Evolutionary conservation across 2,113 vertebrate genomes (phyloP).

Genomic region (Ameiurus melas): DNA sequence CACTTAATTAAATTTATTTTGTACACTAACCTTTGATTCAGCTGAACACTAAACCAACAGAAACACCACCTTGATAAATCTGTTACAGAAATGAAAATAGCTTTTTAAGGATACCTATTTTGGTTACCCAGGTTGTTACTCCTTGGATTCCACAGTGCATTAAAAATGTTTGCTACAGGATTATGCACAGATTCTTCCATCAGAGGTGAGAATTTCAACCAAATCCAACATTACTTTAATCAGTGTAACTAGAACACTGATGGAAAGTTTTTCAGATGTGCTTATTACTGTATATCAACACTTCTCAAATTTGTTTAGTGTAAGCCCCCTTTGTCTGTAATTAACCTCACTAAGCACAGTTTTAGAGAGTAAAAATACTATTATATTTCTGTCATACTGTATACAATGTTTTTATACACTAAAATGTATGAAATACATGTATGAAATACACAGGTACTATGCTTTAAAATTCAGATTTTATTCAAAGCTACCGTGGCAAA

Average conservation of each 20-base stretch:
- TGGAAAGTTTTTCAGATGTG: neutral
- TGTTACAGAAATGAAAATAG: neutral
- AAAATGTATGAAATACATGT: neutral
- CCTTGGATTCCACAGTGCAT: slow-evolving; percentile 76
- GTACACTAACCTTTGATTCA: neutral
- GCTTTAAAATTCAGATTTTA: neutral
- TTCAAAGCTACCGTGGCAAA: neutral
- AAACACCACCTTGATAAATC: neutral
- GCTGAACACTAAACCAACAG: neutral
- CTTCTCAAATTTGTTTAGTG: neutral
- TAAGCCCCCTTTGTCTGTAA: neutral
- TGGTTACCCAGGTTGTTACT: slow-evolving; percentile 69
- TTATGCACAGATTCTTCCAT: slow-evolving; percentile 80
- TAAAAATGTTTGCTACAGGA: slow-evolving; percentile 63
- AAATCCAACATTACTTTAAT: neutral
- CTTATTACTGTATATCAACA: neutral
- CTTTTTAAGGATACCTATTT: neutral
- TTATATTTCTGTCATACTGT: neutral
- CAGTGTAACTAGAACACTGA: neutral
- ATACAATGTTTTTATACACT: neutral
- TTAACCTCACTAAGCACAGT: neutral
- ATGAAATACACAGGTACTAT: neutral
- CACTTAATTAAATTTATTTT: neutral
- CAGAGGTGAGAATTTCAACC: slow-evolving; percentile 74
- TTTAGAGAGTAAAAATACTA: neutral